phyloP scores from a whole-genome alignment of 2,113 vertebrate species.

The Genyomyrus donnyi region DNA sequence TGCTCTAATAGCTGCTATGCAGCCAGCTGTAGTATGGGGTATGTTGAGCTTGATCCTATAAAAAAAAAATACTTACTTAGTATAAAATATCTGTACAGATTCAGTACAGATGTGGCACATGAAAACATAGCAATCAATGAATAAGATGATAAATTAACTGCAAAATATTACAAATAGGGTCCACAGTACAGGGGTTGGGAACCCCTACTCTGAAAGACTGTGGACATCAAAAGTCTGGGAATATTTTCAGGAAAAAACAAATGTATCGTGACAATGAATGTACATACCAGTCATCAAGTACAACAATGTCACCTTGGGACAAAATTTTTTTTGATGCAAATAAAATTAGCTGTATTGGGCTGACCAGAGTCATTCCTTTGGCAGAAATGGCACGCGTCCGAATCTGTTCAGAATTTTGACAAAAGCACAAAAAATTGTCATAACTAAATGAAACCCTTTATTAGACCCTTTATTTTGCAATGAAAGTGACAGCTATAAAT shows the following conservation, averaged over 20 bases:
- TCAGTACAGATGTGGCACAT: background rate
- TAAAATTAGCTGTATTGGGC: slow-evolving; percentile 82
- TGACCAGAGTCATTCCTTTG: slow-evolving; percentile 94
- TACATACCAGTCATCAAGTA: slow-evolving; percentile 84
- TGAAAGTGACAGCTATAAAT: background rate
- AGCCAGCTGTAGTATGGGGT: slow-evolving; percentile 65
- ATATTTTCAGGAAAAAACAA: background rate
- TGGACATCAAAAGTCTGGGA: background rate
- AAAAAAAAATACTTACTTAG: background rate
- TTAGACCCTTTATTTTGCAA: background rate
- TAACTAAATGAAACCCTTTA: background rate
- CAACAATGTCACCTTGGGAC: slow-evolving; percentile 71
- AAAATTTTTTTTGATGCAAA: slow-evolving; percentile 85
- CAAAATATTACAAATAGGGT: background rate
- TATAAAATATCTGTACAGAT: background rate
- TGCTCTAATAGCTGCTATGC: slow-evolving; percentile 68
- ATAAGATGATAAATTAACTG: background rate
- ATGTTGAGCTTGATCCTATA: slow-evolving; percentile 81
- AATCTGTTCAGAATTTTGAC: slow-evolving; percentile 64
- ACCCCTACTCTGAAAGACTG: background rate
- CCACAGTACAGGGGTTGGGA: background rate
- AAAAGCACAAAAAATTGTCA: background rate
- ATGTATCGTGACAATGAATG: background rate
- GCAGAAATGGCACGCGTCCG: slow-evolving; percentile 91
- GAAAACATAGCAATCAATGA: background rate